Evolutionary conservation across 2,797 vertebrate species (phyloP).

Genomic region (Aselliscus stoliczkanus): DNA sequence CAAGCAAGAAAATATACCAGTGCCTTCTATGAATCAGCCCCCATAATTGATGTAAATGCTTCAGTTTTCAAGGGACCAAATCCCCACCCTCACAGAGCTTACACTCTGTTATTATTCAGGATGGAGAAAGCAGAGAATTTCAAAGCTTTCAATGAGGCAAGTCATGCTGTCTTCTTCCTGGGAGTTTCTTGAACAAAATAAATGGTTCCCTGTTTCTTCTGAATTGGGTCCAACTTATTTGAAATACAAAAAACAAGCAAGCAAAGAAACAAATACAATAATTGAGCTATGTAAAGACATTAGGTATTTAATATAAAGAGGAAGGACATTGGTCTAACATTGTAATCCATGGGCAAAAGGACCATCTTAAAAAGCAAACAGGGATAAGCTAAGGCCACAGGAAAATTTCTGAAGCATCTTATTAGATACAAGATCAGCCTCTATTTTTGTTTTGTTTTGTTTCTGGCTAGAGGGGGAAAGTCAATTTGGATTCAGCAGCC

Average conservation of each 20-base stretch:
- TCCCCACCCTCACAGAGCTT: not conserved
- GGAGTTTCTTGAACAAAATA: not conserved
- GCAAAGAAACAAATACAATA: not conserved
- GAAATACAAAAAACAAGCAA: not conserved
- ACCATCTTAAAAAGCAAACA: not conserved
- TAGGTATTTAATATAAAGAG: not conserved
- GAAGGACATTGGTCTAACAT: not conserved
- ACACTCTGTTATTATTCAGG: not conserved
- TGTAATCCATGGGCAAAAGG: not conserved
- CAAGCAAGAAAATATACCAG: not conserved
- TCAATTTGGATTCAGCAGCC: not conserved
- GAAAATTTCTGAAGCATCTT: not conserved
- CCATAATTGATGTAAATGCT: not conserved
- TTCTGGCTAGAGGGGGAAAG: not conserved
- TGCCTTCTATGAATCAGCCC: not conserved
- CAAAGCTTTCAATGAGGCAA: not conserved
- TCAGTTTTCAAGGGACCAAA: not conserved
- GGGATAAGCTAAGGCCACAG: not conserved
- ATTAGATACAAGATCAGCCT: not conserved
- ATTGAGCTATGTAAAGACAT: not conserved
- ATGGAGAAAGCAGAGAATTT: constrained; percentile 13
- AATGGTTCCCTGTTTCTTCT: not conserved
- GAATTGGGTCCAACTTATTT: not conserved
- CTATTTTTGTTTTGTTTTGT: not conserved
- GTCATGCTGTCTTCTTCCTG: not conserved